These are phyloP conservation scores for Apus apus DNA, from an alignment of 2,113 vertebrate species.

Conservation along the genomic window DNA sequence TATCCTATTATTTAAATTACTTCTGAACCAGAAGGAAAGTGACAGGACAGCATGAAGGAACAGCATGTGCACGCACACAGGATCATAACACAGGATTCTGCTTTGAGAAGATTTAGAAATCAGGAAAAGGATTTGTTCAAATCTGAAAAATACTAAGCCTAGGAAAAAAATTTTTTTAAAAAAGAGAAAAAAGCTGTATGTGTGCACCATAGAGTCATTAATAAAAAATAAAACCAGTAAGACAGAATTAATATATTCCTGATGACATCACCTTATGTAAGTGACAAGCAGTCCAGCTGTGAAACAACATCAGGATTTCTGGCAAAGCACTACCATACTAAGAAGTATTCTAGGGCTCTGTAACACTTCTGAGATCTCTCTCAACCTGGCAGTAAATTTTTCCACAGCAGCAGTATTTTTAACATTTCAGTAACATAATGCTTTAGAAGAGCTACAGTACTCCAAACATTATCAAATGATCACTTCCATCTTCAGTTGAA, in stretches of 20 bases:
- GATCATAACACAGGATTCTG: not conserved
- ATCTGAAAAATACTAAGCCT: not conserved
- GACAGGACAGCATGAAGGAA: not conserved
- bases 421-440: not conserved
- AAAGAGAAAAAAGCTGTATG: not conserved
- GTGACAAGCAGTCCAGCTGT: not conserved
- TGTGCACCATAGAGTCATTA: no score
- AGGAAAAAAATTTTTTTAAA: not conserved
- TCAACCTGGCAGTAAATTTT: not conserved
- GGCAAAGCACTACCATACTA: not conserved
- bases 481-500: not conserved
- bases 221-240: not conserved
- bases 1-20: not conserved
- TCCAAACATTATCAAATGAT: not conserved
- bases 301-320: not conserved
- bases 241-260: not conserved
- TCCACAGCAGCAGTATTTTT: not conserved
- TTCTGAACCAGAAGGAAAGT: not conserved
- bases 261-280: not conserved
- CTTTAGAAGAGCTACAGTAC: not conserved
- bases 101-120: not conserved
- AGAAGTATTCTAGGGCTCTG: not conserved
- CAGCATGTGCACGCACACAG: accelerated
- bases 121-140: not conserved
- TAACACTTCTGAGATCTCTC: not conserved